Evolutionary conservation across 2,797 vertebrate genomes (phyloP).

Genomic region (Sibirionetta formosa): DNA sequence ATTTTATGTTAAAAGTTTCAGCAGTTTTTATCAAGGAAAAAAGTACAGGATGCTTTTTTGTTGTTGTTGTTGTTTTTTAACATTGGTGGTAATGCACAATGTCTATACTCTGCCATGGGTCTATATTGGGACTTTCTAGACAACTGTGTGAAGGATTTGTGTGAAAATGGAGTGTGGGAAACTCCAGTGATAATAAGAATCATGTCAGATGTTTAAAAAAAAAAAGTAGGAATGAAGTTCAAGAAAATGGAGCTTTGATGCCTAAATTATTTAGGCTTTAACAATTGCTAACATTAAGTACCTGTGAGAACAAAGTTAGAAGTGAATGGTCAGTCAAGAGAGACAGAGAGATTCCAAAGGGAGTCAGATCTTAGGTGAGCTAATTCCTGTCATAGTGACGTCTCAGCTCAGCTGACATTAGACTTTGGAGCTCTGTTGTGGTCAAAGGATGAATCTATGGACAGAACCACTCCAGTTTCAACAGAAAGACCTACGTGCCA

Average conservation of each 20-base stretch:
- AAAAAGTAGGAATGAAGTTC: neutral
- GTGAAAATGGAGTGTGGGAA: neutral
- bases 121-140: neutral
- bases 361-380: neutral
- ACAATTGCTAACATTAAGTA: neutral
- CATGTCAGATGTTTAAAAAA: neutral
- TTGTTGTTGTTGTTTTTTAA: neutral
- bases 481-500: neutral
- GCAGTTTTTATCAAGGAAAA: neutral
- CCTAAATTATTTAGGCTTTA: neutral
- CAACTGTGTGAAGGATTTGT: neutral
- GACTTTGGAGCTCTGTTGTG: neutral
- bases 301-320: neutral
- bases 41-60: neutral
- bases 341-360: neutral
- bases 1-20: neutral
- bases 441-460: neutral
- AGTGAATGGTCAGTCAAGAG: neutral
- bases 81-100: neutral
- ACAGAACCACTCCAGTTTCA: neutral
- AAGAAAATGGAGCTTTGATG: neutral
- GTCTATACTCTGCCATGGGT: fast-evolving
- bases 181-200: neutral
- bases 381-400: neutral
- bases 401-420: neutral